Percentiles rank a stretch among this genome's conserved stretches.
Evolutionary conservation across 2,113 vertebrate genomes (phyloP).

Genomic region (Neopipo cinnamomea): DNA sequence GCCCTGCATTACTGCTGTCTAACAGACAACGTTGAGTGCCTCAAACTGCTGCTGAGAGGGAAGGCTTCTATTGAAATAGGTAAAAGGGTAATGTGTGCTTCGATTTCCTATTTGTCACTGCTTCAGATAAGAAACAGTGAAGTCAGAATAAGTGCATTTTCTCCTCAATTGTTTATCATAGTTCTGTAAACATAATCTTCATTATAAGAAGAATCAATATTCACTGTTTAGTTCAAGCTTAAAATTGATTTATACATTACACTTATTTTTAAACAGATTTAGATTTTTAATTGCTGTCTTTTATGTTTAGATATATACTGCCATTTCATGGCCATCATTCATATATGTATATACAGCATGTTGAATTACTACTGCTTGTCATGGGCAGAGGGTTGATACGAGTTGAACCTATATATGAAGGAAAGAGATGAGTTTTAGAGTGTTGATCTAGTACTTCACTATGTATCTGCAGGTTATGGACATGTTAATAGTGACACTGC

Average conservation of each 20-base stretch:
- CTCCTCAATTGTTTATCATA: neutral
- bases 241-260: neutral
- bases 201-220: neutral
- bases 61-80: conserved; percentile 89
- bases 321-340: neutral
- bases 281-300: neutral
- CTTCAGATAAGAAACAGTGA: neutral
- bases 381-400: neutral
- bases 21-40: conserved; percentile 92
- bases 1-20: conserved; percentile 96
- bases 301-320: neutral
- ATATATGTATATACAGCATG: neutral
- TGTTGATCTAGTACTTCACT: neutral
- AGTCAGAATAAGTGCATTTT: neutral
- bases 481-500: neutral
- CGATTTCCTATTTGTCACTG: neutral
- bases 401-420: neutral
- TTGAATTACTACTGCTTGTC: neutral
- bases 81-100: conserved; percentile 66
- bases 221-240: neutral
- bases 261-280: neutral
- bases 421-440: neutral
- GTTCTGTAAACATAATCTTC: neutral
- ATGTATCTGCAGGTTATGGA: neutral
- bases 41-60: conserved; percentile 92